phyloP scores from a whole-genome alignment of 2,888 invertebrate species.

The Elegia similella region DNA sequence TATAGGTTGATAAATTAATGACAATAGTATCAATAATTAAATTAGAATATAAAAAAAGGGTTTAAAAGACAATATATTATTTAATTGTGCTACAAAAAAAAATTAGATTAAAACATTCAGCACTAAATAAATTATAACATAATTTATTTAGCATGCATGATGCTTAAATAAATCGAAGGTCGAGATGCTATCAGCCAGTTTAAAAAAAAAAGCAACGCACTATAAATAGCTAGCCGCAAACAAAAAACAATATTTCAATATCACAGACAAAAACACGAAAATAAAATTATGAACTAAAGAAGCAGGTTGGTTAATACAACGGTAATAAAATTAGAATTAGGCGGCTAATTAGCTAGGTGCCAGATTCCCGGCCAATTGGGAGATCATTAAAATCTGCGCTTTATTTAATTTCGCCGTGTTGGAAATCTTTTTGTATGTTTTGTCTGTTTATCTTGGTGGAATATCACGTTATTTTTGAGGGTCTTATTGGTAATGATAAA shows the following conservation, averaged over 20 bases:
- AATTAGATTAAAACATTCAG: too few relatives aligned
- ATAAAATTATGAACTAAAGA: conserved; percentile 3
- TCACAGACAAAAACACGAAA: conserved; percentile 7
- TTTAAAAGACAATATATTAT: too few relatives aligned
- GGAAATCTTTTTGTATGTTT: neutral
- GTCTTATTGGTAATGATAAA: neutral
- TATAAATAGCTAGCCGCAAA: too few relatives aligned
- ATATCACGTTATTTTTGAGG: neutral
- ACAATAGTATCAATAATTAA: too few relatives aligned
- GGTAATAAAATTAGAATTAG: conserved; percentile 18
- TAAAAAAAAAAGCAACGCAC: too few relatives aligned
- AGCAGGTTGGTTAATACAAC: conserved; percentile 9
- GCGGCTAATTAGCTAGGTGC: conserved; percentile 14
- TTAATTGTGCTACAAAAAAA: too few relatives aligned
- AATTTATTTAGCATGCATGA: too few relatives aligned
- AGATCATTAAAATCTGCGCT: conserved; percentile 16
- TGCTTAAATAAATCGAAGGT: too few relatives aligned
- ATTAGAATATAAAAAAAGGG: too few relatives aligned
- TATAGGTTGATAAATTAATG: too few relatives aligned
- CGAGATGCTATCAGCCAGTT: too few relatives aligned
- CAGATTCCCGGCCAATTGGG: conserved; percentile 10
- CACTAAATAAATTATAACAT: too few relatives aligned
- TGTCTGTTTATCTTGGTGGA: neutral
- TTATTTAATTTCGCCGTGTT: conserved; percentile 6
- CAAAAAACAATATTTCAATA: neutral